Evolutionary conservation across 2,888 invertebrate species (phyloP), one percentile per base, ranked within the genome.

Genomic region (Amblyteles armatorius): DNA sequence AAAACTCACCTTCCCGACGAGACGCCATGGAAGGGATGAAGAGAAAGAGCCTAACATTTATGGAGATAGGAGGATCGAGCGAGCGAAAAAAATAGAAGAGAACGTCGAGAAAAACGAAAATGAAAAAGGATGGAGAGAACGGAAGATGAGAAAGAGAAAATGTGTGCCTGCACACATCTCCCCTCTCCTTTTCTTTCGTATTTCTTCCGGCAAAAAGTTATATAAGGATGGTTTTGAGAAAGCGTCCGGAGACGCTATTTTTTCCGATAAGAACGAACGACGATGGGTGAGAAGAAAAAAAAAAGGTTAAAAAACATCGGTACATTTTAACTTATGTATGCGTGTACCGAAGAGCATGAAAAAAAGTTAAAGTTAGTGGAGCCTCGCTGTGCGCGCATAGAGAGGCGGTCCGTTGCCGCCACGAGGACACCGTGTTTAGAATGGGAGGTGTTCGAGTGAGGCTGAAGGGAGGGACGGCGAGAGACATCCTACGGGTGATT

Each of bases 401-500:
- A 48, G 69, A n/a, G 44, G 69, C 44, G 26, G 26, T 69, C 69
- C 16, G 11, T 16, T 6, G 33, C 33, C 3, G 40, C 40, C 16
- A 48, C 50, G 44, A 69, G n/a, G 16, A 69, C n/a, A 48, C 40
- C 16, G 69, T n/a, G 44, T 69, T 52, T 52, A 19, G 52, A 52
- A 52, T 19, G 52, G 55, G 22, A 55, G 55, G 22, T 57, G 57
- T 26, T 55, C 13, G 57, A 57, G 57, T 3, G 57, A 40, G 36
- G 72, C 29, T 29, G 48, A 55, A 63, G 79, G 68, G 78, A 74
- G 72, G 52, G 67, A 33, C 52, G 44, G 22, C 19, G 55, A 22
- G 52, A 52, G 19, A 19, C 52, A 81, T 78, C 78, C 40, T 57
- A 72, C 83, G 86, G 89, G 88, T 89, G 88, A 90, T 91, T 91